Conservation (phyloP, 1,140 invertebrate species). For the Drosophila cardini region DNA sequence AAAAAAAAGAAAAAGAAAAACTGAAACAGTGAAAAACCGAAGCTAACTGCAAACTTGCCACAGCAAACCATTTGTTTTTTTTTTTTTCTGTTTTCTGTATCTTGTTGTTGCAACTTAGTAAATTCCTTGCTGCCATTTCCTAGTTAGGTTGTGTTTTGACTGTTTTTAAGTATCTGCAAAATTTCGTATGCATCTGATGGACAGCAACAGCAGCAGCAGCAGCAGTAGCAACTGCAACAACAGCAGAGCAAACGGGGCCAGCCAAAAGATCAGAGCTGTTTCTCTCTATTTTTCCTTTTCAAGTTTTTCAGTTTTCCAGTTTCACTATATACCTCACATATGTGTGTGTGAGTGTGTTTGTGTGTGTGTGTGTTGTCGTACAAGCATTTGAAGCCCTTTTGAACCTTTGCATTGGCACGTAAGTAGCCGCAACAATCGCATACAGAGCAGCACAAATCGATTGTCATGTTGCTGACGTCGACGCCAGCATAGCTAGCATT, state of each 20-base stretch:
- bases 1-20: conserved; percentile 3
- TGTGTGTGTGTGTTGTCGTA: conserved; percentile 32
- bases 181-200: conserved; percentile 82
- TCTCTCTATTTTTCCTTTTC: conserved; percentile 37
- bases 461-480: conserved; percentile 66
- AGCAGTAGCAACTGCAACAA: conserved; percentile 55
- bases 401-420: conserved; percentile 77
- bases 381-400: conserved; percentile 63
- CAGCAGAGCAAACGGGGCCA: conserved; percentile 60
- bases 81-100: conserved; percentile 24
- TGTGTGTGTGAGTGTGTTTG: conserved; percentile 25
- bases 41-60: conserved; percentile 64
- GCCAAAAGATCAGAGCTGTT: conserved; percentile 67
- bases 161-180: conserved; percentile 76
- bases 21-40: conserved; percentile 2
- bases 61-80: conserved; percentile 62
- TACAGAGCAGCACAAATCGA: conserved; percentile 74
- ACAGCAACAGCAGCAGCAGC: conserved; percentile 61
- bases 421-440: conserved; percentile 71
- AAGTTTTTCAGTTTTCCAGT: conserved; percentile 21
- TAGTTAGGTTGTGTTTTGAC: conserved; percentile 75
- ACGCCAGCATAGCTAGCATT: conserved; percentile 34
- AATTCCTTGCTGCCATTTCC: conserved; percentile 70
- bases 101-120: conserved; percentile 31
- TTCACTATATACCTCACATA: conserved; percentile 25